Percentiles rank a stretch among this genome's conserved stretches.
Conservation (phyloP, 2,113 vertebrate species). For the Periophthalmus modestus region DNA sequence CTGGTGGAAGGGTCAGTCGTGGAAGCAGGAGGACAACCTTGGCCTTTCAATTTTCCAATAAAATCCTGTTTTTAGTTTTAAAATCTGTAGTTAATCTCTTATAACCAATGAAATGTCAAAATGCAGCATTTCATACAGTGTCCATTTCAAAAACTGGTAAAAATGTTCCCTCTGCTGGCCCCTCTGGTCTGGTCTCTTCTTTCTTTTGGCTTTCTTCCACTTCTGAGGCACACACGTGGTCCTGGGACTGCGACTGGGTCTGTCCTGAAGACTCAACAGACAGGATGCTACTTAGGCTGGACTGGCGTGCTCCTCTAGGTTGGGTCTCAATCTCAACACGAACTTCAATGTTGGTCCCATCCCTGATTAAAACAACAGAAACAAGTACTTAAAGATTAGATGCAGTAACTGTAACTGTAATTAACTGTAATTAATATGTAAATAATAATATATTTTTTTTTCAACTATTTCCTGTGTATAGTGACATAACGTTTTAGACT, state of each 20-base stretch:
- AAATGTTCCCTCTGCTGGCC: slow-evolving; percentile 46
- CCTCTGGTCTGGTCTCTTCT: slow-evolving; percentile 39
- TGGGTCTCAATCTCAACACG: slow-evolving; percentile 82
- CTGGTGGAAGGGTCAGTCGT: slow-evolving; percentile 65
- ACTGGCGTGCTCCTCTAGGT: slow-evolving; percentile 70
- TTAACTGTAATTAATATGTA: too few species aligned
- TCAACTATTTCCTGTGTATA: not conserved
- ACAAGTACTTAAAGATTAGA: not conserved
- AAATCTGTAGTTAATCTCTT: slow-evolving; percentile 27
- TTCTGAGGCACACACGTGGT: slow-evolving; percentile 72
- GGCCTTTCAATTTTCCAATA: slow-evolving; percentile 42
- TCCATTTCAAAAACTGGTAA: slow-evolving; percentile 64
- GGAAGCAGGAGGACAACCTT: slow-evolving; percentile 50
- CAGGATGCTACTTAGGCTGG: slow-evolving; percentile 80
- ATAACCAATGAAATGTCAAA: slow-evolving; percentile 24
- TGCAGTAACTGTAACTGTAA: not conserved
- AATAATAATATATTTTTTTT: too few species aligned
- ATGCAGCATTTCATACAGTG: slow-evolving; percentile 61
- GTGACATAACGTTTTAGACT: too few species aligned
- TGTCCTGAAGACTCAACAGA: slow-evolving; percentile 80
- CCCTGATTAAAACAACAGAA: slow-evolving; percentile 58
- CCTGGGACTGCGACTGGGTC: slow-evolving; percentile 70
- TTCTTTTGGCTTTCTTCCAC: slow-evolving; percentile 42
- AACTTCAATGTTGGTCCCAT: slow-evolving; percentile 82
- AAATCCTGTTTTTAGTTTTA: slow-evolving; percentile 23